A percentile compares a stretch with the other conserved stretches of the same genome.
These are phyloP conservation scores for Spea bombifrons DNA, from an alignment of 2,113 vertebrate species.

Conservation along the genomic window DNA sequence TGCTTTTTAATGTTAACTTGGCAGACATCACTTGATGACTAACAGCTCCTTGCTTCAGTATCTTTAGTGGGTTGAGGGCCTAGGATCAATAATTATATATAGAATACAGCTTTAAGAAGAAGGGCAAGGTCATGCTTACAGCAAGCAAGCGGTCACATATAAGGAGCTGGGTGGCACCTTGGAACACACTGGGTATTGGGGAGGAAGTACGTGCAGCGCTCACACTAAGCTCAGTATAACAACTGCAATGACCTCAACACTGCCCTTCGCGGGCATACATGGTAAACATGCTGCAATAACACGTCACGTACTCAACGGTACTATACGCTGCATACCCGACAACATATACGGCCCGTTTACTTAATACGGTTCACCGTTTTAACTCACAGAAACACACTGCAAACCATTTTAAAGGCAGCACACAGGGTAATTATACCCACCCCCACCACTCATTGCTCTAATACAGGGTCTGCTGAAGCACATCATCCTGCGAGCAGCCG, in stretches of 20 bases:
- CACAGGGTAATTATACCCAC: background rate
- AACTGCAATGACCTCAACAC: background rate
- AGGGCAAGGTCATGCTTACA: background rate
- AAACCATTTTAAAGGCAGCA: background rate
- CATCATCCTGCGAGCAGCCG: background rate
- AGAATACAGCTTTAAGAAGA: no score
- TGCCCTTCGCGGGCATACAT: constrained; percentile 6
- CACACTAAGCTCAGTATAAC: background rate
- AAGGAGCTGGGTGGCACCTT: background rate
- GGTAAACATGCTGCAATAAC: no score
- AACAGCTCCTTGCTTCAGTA: no score
- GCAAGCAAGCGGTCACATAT: background rate
- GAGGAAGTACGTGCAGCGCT: background rate
- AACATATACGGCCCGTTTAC: no score
- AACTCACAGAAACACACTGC: background rate
- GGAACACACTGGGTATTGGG: background rate
- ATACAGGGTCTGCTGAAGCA: constrained; percentile 6
- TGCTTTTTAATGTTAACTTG: no score
- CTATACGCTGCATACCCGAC: no score
- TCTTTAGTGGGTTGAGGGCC: no score
- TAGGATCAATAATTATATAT: no score
- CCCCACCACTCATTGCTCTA: constrained; percentile 24
- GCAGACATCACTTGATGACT: no score
- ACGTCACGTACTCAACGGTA: no score
- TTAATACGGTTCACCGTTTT: no score